Percentiles rank a stretch among this genome's conserved stretches.
phyloP scores from a whole-genome alignment of 2,888 invertebrate genomes.

The Pandemis corylana region DNA sequence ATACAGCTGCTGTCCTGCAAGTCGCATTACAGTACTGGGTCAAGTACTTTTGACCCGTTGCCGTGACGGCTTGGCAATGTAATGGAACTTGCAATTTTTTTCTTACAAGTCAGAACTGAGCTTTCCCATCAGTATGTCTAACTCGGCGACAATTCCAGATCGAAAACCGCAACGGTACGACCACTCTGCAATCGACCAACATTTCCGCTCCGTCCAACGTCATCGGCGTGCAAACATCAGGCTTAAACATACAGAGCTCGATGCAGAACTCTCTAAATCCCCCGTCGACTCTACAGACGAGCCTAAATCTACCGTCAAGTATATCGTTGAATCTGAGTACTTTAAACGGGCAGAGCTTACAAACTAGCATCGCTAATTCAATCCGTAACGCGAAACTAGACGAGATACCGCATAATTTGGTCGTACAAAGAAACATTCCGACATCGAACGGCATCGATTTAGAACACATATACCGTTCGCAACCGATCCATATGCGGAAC shows the following conservation, averaged over 20 bases:
- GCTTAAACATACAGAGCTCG: conserved; percentile 59
- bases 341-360: conserved; percentile 55
- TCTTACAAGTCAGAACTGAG: too few species aligned
- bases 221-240: conserved; percentile 66
- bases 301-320: conserved; percentile 64
- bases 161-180: conserved; percentile 74
- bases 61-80: too few species aligned
- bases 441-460: conserved; percentile 74
- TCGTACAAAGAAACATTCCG: conserved; percentile 66
- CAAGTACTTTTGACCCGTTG: too few species aligned
- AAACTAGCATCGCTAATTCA: conserved; percentile 66
- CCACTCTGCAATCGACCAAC: conserved; percentile 63
- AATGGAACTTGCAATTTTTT: too few species aligned
- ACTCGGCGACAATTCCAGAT: conserved; percentile 55
- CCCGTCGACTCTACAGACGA: conserved; percentile 64
- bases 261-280: conserved; percentile 59
- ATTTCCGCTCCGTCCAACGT: conserved; percentile 61
- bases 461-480: conserved; percentile 63
- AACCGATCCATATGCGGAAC: conserved; percentile 63
- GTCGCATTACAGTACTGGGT: too few species aligned
- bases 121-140: not conserved
- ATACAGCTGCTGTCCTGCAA: too few species aligned
- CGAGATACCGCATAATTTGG: conserved; percentile 73
- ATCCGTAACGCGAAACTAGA: conserved; percentile 62
- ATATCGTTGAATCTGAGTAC: conserved; percentile 69